Evolutionary conservation across 2,888 invertebrate species (phyloP).

Genomic region (Drosophila limbata): DNA sequence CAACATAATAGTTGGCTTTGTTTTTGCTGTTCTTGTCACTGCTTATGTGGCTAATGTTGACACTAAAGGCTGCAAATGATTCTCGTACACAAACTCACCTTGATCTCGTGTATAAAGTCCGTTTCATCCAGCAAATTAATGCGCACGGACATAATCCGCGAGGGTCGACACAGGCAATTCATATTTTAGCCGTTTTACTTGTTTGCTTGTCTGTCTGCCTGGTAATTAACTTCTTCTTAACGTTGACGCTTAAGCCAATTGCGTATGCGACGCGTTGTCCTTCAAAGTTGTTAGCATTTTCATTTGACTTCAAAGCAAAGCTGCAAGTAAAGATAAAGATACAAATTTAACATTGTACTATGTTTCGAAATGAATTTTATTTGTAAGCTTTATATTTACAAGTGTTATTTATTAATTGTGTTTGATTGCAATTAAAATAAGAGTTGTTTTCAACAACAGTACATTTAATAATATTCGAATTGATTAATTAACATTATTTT

Average conservation of each 20-base stretch:
- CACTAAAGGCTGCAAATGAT: constrained; percentile 38
- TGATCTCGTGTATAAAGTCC: constrained; percentile 94
- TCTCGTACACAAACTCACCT: constrained; percentile 87
- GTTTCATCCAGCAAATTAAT: constrained; percentile 95
- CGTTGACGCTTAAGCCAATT: constrained; percentile 47
- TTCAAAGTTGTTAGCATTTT: constrained; percentile 57
- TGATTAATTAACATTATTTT: no score
- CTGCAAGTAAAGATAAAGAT: constrained; percentile 24
- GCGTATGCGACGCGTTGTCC: constrained; percentile 54
- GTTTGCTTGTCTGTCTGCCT: constrained; percentile 13
- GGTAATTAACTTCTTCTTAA: constrained; percentile 5
- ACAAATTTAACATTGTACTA: not conserved
- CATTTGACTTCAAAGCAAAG: constrained; percentile 16
- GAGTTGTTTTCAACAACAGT: no score
- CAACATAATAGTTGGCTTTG: constrained; percentile 6
- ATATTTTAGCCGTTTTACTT: constrained; percentile 61
- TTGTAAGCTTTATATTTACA: no score
- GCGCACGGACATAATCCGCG: constrained; percentile 87
- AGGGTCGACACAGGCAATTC: constrained; percentile 85
- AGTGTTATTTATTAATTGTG: no score
- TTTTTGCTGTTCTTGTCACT: constrained; percentile 22
- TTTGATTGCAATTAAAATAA: no score
- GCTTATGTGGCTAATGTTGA: constrained; percentile 61
- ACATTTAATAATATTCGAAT: no score
- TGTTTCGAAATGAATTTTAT: no score